phyloP scores from a whole-genome alignment of 1,140 invertebrate genomes.

The Sinella curviseta region DNA sequence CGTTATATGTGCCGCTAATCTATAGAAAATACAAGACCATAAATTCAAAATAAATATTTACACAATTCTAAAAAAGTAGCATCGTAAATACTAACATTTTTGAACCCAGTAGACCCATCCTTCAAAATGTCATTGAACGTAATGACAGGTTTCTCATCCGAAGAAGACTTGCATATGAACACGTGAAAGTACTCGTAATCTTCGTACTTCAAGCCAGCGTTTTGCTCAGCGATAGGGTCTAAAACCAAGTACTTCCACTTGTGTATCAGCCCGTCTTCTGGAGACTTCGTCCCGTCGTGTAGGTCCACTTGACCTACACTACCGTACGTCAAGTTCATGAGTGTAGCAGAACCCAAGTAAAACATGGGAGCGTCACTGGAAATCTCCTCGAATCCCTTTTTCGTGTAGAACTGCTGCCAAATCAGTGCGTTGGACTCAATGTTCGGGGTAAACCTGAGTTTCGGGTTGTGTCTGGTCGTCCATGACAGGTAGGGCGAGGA shows the following conservation, averaged over 20 bases:
- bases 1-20: background rate
- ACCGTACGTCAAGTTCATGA: conserved; percentile 16
- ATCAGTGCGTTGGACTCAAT: background rate
- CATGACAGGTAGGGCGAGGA: conserved; percentile 33
- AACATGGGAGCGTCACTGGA: conserved; percentile 21
- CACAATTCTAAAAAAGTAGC: no score
- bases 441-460: conserved; percentile 18
- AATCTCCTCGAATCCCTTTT: conserved; percentile 34
- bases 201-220: conserved; percentile 31
- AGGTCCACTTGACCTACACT: conserved; percentile 1
- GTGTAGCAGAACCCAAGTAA: conserved; percentile 26
- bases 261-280: background rate
- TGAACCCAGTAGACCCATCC: background rate
- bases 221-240: conserved; percentile 25
- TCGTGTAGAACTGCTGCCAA: conserved; percentile 32
- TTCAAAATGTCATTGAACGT: background rate
- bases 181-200: conserved; percentile 13
- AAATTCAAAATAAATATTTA: no score
- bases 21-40: no score
- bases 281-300: background rate
- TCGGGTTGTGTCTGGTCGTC: conserved; percentile 31
- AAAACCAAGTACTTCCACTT: conserved; percentile 34
- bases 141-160: conserved; percentile 25
- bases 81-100: background rate
- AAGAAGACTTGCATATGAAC: conserved; percentile 31